Evolutionary conservation across 2,888 invertebrate genomes (phyloP), one percentile per base, ranked within the genome.

Genomic region (Lochmaea capreae): DNA sequence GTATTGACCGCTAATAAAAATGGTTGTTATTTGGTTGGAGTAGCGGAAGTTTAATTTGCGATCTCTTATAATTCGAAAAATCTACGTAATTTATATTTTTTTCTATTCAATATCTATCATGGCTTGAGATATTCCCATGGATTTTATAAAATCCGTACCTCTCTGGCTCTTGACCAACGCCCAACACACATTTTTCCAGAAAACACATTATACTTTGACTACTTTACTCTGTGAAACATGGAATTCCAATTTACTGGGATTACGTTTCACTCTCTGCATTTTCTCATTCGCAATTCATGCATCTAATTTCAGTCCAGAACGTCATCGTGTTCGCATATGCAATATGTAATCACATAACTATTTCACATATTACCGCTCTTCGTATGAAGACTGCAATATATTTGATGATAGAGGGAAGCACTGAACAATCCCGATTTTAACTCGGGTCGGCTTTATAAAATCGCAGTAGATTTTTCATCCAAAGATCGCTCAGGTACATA

Each of bases 361-460:
- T 63, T 63, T 63, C 62, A 16, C n/a, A 63, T 63, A 63, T 63
- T 63, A 42, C 62, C 11, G 62, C 62, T 42, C 62, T 43, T 8
- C 62, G 16, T 63, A 63, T 63, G 42, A 18, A 42, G 18, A 43
- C 18, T 39, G 43, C 16, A 49, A 57, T 67, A 52, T 39, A 14
- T 14, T 54, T 66, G 33, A 65, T 46, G 52, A 57, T 39, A 39
- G 18, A 33, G 66, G 22, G 12, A 54, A 66, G 54, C 54, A 57
- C 39, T n/a, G 11, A 54, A 39, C 54, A 66, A 66, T 39, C 54
- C 39, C 42, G 54, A 66, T 16, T 66, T 66, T 54, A 66, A 66
- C 57, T 54, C 16, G 54, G 33, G 9, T 16, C 16, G 18, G 54
- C 33, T 66, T 39, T 57, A 66, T 33, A 39, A 66, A 42, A 62